Conservation (phyloP, 2,113 vertebrate species). For the Leucopsar rothschildi region DNA sequence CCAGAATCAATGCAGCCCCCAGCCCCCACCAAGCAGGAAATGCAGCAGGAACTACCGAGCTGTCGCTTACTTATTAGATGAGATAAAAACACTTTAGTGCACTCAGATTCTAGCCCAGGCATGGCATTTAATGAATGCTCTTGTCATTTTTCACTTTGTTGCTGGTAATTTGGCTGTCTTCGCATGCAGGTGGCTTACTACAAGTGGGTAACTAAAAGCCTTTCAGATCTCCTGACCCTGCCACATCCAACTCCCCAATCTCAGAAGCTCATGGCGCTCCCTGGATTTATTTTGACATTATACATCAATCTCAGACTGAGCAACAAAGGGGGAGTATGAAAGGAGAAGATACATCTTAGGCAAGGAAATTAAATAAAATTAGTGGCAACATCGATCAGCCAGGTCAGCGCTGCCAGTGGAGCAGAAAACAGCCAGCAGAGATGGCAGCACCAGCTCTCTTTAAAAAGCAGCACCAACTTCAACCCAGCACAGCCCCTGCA, state of each 20-base stretch:
- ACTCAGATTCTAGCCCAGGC: conserved; percentile 28
- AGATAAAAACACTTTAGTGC: conserved; percentile 60
- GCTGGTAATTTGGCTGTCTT: conserved; percentile 64
- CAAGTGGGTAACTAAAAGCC: conserved; percentile 51
- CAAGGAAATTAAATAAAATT: conserved; percentile 49
- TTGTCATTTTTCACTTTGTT: conserved; percentile 63
- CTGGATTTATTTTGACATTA: conserved; percentile 31
- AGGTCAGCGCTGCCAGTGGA: background rate
- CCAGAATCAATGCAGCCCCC: conserved; percentile 49
- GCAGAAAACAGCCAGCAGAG: background rate
- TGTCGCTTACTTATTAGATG: conserved; percentile 27
- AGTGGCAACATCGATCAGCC: background rate
- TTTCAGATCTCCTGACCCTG: conserved; percentile 52
- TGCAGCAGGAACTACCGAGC: conserved; percentile 36
- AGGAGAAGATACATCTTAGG: background rate
- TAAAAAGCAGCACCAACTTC: background rate
- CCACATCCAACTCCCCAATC: conserved; percentile 21
- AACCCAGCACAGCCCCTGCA: background rate
- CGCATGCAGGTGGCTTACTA: conserved; percentile 43
- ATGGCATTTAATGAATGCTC: conserved; percentile 59
- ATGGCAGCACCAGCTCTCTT: background rate
- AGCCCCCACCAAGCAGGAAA: conserved; percentile 40
- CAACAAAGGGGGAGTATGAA: background rate
- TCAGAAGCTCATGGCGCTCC: background rate
- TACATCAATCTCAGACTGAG: background rate